Conservation (phyloP, 2,113 vertebrate species). For the Ariopsis seemanni region DNA sequence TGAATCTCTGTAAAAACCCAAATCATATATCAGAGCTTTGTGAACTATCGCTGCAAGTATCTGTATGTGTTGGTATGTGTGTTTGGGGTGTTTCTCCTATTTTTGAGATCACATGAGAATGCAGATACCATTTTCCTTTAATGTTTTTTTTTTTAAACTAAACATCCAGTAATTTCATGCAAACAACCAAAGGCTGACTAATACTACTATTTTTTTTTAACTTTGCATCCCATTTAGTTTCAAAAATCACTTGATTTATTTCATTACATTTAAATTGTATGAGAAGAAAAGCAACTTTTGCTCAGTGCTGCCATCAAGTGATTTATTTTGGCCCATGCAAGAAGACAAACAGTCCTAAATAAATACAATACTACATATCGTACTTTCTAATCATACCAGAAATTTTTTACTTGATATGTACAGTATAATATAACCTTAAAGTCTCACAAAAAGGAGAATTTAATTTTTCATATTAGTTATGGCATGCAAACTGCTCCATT, state of each 20-base stretch:
- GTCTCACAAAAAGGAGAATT: not conserved
- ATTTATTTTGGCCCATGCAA: not conserved
- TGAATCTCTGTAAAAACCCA: conserved; percentile 6
- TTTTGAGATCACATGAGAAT: not conserved
- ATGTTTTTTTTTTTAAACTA: not conserved
- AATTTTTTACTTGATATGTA: not conserved
- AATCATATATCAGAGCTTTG: conserved; percentile 27
- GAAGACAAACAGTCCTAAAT: not conserved
- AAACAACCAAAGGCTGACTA: not conserved
- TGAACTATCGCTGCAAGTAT: conserved; percentile 15
- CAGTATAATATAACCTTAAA: not conserved
- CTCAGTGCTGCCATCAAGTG: conserved; percentile 64
- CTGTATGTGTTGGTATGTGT: not conserved
- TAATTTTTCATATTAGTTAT: not conserved
- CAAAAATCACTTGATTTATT: conserved; percentile 1
- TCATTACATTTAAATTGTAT: not conserved
- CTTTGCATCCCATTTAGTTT: not conserved
- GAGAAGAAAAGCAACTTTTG: conserved; percentile 25
- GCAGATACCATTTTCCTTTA: not conserved
- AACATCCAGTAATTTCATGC: not conserved
- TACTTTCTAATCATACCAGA: not conserved
- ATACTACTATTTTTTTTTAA: not conserved
- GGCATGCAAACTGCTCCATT: too few relatives aligned
- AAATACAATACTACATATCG: not conserved
- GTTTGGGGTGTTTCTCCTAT: not conserved